phyloP scores from a whole-genome alignment of 2,797 vertebrate species.

The Rhabdomys pumilio region DNA sequence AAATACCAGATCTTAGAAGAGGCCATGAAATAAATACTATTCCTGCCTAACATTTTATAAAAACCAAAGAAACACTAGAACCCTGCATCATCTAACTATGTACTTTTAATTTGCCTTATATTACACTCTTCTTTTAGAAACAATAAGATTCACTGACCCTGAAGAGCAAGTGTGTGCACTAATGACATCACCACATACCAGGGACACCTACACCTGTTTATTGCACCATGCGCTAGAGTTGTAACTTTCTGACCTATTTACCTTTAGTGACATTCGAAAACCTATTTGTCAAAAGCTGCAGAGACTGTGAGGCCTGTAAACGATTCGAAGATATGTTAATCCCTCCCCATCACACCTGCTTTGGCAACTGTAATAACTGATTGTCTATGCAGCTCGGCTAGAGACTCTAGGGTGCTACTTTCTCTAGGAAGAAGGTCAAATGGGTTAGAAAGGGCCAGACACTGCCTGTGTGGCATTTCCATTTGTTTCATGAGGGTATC shows the following conservation, averaged over 20 bases:
- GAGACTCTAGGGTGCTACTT: slow-evolving; percentile 88
- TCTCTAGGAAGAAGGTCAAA: slow-evolving; percentile 89
- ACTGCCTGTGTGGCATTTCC: slow-evolving; percentile 91
- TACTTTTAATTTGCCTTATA: slow-evolving; percentile 85
- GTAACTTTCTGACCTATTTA: slow-evolving; percentile 92
- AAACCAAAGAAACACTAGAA: slow-evolving; percentile 74
- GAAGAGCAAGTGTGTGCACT: slow-evolving; percentile 87
- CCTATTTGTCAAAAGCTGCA: slow-evolving; percentile 91
- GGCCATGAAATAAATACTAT: neutral
- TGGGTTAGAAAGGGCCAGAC: slow-evolving; percentile 88
- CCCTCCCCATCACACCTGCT: slow-evolving; percentile 93
- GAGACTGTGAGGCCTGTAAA: slow-evolving; percentile 89
- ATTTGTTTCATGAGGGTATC: slow-evolving; percentile 88
- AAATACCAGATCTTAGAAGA: slow-evolving; percentile 45
- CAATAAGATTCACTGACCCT: slow-evolving; percentile 87
- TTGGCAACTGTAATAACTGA: slow-evolving; percentile 95
- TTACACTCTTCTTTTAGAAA: slow-evolving; percentile 86
- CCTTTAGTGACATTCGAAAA: slow-evolving; percentile 93
- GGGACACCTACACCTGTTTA: slow-evolving; percentile 92
- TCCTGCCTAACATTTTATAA: slow-evolving; percentile 72
- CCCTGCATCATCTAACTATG: slow-evolving; percentile 74
- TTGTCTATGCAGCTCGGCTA: slow-evolving; percentile 92
- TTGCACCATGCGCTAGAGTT: slow-evolving; percentile 88
- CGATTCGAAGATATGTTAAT: slow-evolving; percentile 90
- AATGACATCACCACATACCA: slow-evolving; percentile 88